These are phyloP conservation scores for Hermatobates lingyangjiaoensis DNA, from an alignment of 1,140 invertebrate species.

Conservation along the genomic window DNA sequence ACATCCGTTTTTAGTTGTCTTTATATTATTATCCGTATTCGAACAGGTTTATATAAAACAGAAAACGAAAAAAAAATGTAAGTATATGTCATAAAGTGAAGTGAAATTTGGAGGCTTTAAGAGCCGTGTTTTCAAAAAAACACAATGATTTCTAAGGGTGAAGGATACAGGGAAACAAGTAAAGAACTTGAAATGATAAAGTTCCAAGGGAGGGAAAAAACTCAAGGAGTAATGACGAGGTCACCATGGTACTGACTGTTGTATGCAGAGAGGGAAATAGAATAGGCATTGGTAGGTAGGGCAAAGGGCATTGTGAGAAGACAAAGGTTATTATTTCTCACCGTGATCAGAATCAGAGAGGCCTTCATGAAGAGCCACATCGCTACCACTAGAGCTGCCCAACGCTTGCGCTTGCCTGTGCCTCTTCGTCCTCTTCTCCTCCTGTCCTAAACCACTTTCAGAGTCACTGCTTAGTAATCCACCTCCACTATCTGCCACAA, in stretches of 20 bases:
- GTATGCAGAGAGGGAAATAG: background rate
- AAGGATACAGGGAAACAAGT: background rate
- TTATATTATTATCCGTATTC: background rate
- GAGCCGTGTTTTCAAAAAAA: no score
- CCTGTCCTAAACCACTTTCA: slow-evolving; percentile 9
- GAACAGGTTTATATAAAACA: no score
- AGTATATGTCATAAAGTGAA: no score
- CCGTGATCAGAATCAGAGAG: slow-evolving; percentile 22
- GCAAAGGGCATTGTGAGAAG: slow-evolving; percentile 1
- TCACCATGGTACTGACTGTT: slow-evolving; percentile 3
- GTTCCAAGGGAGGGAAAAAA: background rate
- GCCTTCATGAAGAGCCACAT: slow-evolving; percentile 39
- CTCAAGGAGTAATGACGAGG: background rate
- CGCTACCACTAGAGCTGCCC: slow-evolving; percentile 40
- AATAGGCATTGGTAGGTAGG: background rate
- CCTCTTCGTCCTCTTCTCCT: slow-evolving; percentile 3
- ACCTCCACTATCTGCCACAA: no score
- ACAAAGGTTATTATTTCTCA: slow-evolving; percentile 1
- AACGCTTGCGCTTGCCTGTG: slow-evolving; percentile 21
- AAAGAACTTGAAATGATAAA: background rate
- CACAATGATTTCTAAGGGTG: no score
- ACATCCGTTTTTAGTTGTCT: background rate
- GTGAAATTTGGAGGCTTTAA: no score
- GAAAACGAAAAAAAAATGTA: no score
- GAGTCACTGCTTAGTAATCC: slow-evolving; percentile 16